Conservation (phyloP, 2,888 invertebrate species). For the Tipula helvola region DNA sequence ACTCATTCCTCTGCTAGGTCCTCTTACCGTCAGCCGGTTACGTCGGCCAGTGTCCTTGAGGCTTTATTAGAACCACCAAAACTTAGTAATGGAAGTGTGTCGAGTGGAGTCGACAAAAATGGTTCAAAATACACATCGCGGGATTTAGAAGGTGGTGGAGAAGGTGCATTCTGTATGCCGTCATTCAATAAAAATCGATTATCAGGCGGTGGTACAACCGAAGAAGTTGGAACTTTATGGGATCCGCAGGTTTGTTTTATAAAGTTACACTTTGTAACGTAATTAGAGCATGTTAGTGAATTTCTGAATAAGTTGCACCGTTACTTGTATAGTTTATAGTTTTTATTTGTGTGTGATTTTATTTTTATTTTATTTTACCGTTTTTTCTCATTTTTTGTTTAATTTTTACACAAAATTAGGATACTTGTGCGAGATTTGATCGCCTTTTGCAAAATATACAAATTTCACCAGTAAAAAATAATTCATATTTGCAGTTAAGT, state of each 20-base stretch:
- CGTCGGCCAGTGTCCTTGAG: constrained; percentile 20
- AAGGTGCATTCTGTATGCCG: background rate
- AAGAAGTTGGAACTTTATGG: background rate
- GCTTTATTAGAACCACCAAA: constrained; percentile 21
- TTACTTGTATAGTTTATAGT: background rate
- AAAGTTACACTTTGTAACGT: background rate
- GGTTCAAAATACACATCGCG: constrained; percentile 14
- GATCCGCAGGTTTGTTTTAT: background rate
- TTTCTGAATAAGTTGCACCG: background rate
- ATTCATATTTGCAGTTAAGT: background rate
- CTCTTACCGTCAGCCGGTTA: constrained; percentile 18
- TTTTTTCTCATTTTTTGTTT: constrained; percentile 8
- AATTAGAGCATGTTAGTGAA: background rate
- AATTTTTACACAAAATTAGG: constrained; percentile 13
- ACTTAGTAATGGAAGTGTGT: constrained; percentile 13
- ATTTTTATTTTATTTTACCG: constrained; percentile 12
- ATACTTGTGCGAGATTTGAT: constrained; percentile 16
- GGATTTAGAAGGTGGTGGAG: constrained; percentile 15
- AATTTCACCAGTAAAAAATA: constrained; percentile 14
- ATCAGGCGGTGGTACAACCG: background rate
- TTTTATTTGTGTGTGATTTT: constrained; percentile 1
- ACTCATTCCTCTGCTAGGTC: constrained; percentile 13
- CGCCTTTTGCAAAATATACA: constrained; percentile 17
- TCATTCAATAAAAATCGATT: background rate
- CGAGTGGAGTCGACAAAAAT: background rate